Evolutionary conservation across 2,113 vertebrate species (phyloP).

Genomic region (Pelecanus crispus): DNA sequence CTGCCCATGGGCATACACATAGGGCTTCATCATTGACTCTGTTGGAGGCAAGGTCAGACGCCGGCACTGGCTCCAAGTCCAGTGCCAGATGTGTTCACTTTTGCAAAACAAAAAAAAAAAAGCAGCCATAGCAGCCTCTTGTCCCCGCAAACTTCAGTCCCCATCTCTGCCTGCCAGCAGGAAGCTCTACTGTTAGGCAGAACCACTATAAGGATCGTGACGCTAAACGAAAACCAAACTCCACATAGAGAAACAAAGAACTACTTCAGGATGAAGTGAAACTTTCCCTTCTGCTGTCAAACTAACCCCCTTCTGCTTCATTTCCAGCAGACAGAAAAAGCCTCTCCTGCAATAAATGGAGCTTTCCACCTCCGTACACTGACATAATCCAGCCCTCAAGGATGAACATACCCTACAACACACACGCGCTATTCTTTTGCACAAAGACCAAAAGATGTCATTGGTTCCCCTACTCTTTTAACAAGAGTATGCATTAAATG

Average conservation of each 20-base stretch:
- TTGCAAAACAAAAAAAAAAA: too few species aligned
- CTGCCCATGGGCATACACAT: background rate
- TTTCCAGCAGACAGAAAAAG: background rate
- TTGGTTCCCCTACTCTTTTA: background rate
- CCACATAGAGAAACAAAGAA: background rate
- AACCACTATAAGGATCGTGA: background rate
- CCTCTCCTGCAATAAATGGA: background rate
- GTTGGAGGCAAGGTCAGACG: background rate
- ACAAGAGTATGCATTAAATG: background rate
- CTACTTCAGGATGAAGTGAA: background rate
- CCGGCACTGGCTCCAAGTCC: background rate
- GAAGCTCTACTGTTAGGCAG: background rate
- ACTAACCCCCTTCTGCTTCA: background rate
- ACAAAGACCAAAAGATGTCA: background rate
- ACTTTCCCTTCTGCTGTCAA: background rate
- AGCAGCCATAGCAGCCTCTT: background rate
- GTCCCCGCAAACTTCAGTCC: background rate
- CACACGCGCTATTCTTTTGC: background rate
- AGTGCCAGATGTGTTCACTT: background rate
- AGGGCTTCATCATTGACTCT: background rate
- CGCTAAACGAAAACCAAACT: background rate
- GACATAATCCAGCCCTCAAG: background rate
- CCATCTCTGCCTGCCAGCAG: background rate
- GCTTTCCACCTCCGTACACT: rapidly evolving
- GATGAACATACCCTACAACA: background rate